These are phyloP conservation scores for Oophaga pumilio DNA, from an alignment of 2,113 vertebrate genomes.

Conservation along the genomic window DNA sequence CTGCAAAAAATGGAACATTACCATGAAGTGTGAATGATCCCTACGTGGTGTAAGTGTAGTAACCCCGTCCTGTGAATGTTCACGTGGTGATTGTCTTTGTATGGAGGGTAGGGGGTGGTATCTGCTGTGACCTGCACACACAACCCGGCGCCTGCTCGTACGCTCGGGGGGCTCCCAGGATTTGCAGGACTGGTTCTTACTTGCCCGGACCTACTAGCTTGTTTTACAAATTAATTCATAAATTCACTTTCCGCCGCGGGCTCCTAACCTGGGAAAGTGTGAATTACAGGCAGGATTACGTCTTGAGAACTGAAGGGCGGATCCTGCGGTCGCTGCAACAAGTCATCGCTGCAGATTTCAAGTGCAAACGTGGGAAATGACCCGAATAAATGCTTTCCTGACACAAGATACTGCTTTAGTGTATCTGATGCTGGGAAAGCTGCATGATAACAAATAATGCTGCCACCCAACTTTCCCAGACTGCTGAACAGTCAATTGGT, in stretches of 20 bases:
- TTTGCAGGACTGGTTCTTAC: neutral
- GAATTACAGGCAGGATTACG: neutral
- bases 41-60: too few species aligned
- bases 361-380: neutral
- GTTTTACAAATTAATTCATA: conserved; percentile 23
- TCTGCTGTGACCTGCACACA: neutral
- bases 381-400: neutral
- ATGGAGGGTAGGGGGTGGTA: neutral
- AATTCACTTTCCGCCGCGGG: neutral
- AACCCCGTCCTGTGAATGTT: too few species aligned
- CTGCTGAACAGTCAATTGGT: neutral
- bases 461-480: neutral
- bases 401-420: neutral
- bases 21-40: too few species aligned
- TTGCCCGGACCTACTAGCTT: neutral
- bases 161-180: neutral
- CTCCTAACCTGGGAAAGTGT: neutral
- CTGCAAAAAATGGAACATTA: too few species aligned
- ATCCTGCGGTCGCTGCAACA: neutral
- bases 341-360: neutral
- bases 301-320: neutral
- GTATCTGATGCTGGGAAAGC: neutral
- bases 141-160: neutral
- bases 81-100: neutral
- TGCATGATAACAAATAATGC: neutral